phyloP scores from a whole-genome alignment of 2,888 invertebrate species.

The Agelastica alni region DNA sequence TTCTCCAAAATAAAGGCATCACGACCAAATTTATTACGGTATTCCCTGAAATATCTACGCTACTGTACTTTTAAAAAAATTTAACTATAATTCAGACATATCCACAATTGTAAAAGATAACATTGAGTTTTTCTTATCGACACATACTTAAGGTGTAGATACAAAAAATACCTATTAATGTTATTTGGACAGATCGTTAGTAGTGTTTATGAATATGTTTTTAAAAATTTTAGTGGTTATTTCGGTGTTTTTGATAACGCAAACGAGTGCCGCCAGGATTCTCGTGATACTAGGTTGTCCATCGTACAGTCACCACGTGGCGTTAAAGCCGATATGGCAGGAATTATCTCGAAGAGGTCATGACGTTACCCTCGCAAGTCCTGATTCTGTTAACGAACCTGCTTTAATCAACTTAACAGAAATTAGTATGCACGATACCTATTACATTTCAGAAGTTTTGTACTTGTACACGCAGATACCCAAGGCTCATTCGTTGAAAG shows the following conservation, averaged over 20 bases:
- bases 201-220: not conserved
- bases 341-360: slow-evolving; percentile 47
- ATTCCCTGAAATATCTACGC: too few species aligned
- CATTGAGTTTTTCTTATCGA: too few species aligned
- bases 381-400: slow-evolving; percentile 39
- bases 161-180: too few species aligned
- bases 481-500: not conserved
- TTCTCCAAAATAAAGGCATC: too few species aligned
- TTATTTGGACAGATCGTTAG: too few species aligned
- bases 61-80: too few species aligned
- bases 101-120: too few species aligned
- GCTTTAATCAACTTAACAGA: slow-evolving; percentile 34
- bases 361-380: slow-evolving; percentile 48
- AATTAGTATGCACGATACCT: slow-evolving; percentile 34
- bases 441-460: slow-evolving; percentile 2
- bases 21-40: too few species aligned
- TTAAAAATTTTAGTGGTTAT: not conserved
- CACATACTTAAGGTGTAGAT: too few species aligned
- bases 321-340: slow-evolving; percentile 42
- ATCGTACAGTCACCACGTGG: slow-evolving; percentile 45
- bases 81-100: too few species aligned
- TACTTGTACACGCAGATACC: not conserved
- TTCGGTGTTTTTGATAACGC: not conserved
- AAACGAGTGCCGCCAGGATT: slow-evolving; percentile 27
- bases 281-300: slow-evolving; percentile 42